Conservation (phyloP, 2,113 vertebrate species). For the Thalassarche chlororhynchos region DNA sequence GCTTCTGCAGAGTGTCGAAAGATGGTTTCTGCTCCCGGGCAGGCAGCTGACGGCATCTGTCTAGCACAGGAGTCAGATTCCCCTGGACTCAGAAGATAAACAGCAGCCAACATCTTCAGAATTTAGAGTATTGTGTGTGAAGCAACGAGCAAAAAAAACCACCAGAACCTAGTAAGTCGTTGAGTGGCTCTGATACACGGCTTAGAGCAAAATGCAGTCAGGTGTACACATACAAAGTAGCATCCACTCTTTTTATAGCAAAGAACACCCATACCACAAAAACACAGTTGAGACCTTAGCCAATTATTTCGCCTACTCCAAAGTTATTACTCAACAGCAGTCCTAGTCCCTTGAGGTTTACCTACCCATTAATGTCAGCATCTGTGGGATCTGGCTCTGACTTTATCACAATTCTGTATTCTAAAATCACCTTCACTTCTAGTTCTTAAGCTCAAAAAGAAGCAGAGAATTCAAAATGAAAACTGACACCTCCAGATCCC, state of each 20-base stretch:
- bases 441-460: neutral
- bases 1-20: neutral
- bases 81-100: neutral
- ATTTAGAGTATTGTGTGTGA: rapidly evolving
- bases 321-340: neutral
- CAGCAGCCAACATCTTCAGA: neutral
- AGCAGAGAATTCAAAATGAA: neutral
- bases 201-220: neutral
- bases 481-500: neutral
- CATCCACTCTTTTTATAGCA: neutral
- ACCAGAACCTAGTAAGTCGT: neutral
- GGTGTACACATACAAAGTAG: rapidly evolving
- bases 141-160: neutral
- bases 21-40: no score
- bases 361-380: neutral
- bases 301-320: neutral
- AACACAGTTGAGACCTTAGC: neutral
- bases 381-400: no score
- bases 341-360: neutral
- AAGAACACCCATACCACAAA: neutral
- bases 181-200: neutral
- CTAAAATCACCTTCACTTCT: no score
- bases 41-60: neutral
- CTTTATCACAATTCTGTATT: neutral
- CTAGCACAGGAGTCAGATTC: neutral